These are phyloP conservation scores for Agrilus planipennis DNA, from an alignment of 1,140 invertebrate genomes.

Conservation along the genomic window DNA sequence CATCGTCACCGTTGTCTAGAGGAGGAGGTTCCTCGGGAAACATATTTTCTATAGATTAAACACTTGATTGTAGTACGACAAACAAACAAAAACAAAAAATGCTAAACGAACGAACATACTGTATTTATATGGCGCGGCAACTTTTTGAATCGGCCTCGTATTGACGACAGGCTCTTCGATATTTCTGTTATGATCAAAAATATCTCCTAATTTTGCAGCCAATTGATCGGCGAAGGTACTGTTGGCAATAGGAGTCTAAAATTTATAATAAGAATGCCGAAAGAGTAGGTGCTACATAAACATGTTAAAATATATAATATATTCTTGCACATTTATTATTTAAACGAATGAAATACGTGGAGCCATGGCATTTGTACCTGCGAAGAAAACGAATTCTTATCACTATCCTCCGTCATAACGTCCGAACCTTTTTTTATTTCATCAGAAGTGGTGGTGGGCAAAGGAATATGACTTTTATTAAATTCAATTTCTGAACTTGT, in stretches of 20 bases:
- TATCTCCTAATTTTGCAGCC: constrained; percentile 43
- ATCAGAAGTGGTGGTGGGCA: constrained; percentile 20
- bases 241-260: constrained; percentile 16
- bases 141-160: constrained; percentile 17
- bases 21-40: constrained; percentile 42
- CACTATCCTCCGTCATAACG: constrained; percentile 1
- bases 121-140: background rate
- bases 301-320: background rate
- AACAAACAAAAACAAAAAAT: background rate
- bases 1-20: constrained; percentile 28
- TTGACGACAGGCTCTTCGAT: constrained; percentile 18
- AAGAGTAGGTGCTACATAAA: too few relatives aligned
- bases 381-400: constrained; percentile 1
- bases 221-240: constrained; percentile 46
- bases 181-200: constrained; percentile 21
- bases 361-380: background rate
- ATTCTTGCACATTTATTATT: background rate
- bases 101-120: background rate
- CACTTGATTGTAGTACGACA: background rate
- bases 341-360: background rate
- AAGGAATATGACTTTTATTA: constrained; percentile 12
- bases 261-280: background rate
- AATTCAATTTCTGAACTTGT: constrained; percentile 21
- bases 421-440: constrained; percentile 10
- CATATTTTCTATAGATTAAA: constrained; percentile 30